Percentiles rank a stretch among this genome's conserved stretches.
Conservation (phyloP, 1,140 invertebrate species). For the Rhizoglyphus robini region DNA sequence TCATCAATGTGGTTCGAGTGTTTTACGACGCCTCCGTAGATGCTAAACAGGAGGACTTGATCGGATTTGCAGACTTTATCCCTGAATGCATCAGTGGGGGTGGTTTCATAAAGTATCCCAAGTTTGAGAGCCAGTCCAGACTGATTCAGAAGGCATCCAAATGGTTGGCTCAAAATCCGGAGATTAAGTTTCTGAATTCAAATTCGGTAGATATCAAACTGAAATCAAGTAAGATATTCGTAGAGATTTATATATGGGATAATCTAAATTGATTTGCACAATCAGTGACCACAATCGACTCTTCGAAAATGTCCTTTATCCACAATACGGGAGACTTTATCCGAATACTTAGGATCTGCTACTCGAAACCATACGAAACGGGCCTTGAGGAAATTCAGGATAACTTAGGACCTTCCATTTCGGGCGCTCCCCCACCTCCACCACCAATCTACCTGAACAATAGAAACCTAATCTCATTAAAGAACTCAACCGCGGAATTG, state of each 20-base stretch:
- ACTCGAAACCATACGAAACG: conserved; percentile 20
- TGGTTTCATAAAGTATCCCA: conserved; percentile 25
- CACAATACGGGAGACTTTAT: conserved; percentile 26
- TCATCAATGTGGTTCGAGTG: not conserved
- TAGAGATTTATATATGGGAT: not conserved
- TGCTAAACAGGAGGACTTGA: not conserved
- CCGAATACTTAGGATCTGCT: conserved; percentile 26
- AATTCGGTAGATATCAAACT: conserved; percentile 27
- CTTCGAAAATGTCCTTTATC: conserved; percentile 17
- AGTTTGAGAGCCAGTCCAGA: conserved; percentile 26
- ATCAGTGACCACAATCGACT: conserved; percentile 14
- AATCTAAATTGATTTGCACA: not conserved
- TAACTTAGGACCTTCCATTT: not conserved
- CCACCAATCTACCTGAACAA: conserved; percentile 12
- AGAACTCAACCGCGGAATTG: conserved; percentile 5
- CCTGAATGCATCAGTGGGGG: conserved; percentile 24
- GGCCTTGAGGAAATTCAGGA: not conserved
- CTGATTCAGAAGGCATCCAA: conserved; percentile 23
- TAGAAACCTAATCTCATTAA: not conserved
- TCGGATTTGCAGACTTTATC: conserved; percentile 26
- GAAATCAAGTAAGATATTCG: conserved; percentile 23
- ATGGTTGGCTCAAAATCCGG: conserved; percentile 25
- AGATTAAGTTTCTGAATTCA: conserved; percentile 25
- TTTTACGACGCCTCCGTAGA: not conserved
- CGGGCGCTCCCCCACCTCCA: not conserved